A percentile compares a stretch with the other conserved stretches of the same genome.
phyloP scores from a whole-genome alignment of 2,888 invertebrate species.

The Sepiola atlantica region DNA sequence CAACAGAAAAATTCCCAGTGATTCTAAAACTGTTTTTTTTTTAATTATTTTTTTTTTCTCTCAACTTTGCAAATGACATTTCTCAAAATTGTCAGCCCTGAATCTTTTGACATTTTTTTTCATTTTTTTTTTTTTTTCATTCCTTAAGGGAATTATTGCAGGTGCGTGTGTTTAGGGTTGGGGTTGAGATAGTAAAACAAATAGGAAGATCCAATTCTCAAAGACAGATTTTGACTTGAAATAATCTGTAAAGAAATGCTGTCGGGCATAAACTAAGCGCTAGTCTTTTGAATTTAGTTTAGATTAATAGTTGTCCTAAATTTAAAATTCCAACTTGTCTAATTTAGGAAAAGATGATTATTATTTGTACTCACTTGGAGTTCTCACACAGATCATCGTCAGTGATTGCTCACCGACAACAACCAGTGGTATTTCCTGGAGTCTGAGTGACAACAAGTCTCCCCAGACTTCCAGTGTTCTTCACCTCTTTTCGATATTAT shows the following conservation, averaged over 20 bases:
- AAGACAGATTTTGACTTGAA: neutral
- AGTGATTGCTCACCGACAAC: too few species aligned
- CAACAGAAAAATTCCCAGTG: neutral
- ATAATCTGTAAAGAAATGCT: neutral
- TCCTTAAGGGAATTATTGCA: neutral
- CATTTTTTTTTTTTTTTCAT: neutral
- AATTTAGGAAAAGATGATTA: neutral
- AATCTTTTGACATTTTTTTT: neutral
- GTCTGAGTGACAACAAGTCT: too few species aligned
- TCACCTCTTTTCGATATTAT: too few species aligned
- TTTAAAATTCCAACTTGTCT: neutral
- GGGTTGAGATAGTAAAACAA: too few species aligned
- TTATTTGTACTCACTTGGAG: neutral
- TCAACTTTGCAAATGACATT: neutral
- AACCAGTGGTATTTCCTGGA: too few species aligned
- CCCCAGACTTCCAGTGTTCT: too few species aligned
- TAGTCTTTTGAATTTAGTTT: neutral
- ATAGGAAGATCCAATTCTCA: neutral
- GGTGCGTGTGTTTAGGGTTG: neutral
- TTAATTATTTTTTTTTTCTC: neutral
- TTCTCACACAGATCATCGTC: neutral
- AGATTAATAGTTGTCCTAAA: neutral
- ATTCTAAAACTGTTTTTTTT: neutral
- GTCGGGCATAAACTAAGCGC: neutral
- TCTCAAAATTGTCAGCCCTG: neutral